Percentiles rank a stretch among this genome's conserved stretches.
Evolutionary conservation across 2,797 vertebrate genomes (phyloP).

Genomic region (Chiloscyllium punctatum): DNA sequence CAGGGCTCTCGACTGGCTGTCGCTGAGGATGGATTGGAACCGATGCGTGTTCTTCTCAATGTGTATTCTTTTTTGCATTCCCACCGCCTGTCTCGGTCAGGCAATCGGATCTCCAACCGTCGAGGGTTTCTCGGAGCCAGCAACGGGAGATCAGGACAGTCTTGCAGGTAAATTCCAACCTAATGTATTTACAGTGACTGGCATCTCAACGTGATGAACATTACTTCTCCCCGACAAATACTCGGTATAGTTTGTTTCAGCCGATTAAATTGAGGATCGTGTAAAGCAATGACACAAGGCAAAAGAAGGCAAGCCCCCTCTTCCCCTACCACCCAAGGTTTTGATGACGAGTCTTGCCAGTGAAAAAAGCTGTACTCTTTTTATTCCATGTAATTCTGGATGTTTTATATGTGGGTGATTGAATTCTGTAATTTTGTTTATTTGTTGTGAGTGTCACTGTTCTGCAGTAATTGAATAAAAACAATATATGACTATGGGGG

Average conservation of each 20-base stretch:
- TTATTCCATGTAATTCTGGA: not conserved
- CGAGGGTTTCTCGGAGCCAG: not conserved
- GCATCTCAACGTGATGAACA: too few relatives aligned
- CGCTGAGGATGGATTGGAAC: not conserved
- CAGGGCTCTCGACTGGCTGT: too few relatives aligned
- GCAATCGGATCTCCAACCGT: constrained; percentile 3
- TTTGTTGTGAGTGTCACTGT: not conserved
- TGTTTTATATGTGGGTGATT: too few relatives aligned
- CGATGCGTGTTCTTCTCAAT: not conserved
- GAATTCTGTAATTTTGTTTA: not conserved
- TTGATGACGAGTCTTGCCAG: not conserved
- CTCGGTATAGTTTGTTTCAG: not conserved
- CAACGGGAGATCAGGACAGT: not conserved
- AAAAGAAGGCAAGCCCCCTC: not conserved
- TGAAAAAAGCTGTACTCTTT: not conserved
- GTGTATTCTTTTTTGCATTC: constrained; percentile 1
- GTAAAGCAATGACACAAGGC: not conserved
- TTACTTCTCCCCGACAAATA: not conserved
- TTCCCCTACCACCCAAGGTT: too few relatives aligned
- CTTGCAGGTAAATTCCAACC: not conserved
- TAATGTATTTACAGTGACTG: not conserved
- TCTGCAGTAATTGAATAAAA: not conserved
- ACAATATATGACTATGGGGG: not conserved
- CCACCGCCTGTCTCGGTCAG: not conserved
- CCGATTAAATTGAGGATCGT: not conserved